Conservation (phyloP, 2,113 vertebrate genomes). For the Hyperopisus bebe region DNA sequence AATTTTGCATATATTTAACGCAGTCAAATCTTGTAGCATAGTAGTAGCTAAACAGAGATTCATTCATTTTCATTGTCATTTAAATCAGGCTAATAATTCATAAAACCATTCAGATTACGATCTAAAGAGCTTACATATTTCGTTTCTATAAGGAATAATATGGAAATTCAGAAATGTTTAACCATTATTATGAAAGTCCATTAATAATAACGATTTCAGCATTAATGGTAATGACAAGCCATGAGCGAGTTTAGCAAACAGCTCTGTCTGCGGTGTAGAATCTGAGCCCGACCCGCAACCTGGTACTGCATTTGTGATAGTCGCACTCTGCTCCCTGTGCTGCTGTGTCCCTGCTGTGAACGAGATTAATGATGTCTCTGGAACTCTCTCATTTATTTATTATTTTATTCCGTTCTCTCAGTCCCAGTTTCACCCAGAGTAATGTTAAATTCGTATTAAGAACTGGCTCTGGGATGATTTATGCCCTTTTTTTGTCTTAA, state of each 20-base stretch:
- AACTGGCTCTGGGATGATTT: background rate
- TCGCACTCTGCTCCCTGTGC: background rate
- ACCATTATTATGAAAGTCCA: background rate
- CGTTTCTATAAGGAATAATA: background rate
- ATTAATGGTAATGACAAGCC: background rate
- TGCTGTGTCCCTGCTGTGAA: background rate
- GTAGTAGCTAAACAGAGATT: background rate
- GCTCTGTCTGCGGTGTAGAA: background rate
- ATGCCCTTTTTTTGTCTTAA: background rate
- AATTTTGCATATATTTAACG: background rate
- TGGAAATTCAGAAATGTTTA: background rate
- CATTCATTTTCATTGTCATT: background rate
- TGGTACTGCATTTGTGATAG: background rate
- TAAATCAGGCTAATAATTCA: background rate
- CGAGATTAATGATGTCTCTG: constrained; percentile 3
- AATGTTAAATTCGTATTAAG: background rate
- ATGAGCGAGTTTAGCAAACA: background rate
- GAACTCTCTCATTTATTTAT: background rate
- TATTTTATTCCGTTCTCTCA: background rate
- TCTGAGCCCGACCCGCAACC: background rate
- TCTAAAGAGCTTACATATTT: background rate
- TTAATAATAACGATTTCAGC: background rate
- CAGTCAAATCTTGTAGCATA: background rate
- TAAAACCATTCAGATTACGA: background rate
- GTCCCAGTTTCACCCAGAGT: background rate